A percentile compares a stretch with the other conserved stretches of the same genome.
Conservation (phyloP, 23 tunicate genomes). For the Aplidium turbinatum region DNA sequence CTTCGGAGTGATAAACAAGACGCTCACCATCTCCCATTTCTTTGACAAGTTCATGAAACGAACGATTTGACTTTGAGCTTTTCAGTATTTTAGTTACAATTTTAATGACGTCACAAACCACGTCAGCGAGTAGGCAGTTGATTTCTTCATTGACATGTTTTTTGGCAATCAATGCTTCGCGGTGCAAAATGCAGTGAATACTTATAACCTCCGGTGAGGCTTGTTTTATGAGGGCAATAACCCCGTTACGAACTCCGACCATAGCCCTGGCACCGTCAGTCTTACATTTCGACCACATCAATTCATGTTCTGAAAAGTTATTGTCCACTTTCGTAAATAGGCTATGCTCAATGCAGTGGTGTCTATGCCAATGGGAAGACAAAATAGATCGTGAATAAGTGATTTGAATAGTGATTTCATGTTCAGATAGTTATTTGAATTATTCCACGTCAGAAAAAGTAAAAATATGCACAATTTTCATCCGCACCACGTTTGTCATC, state of each 20-base stretch:
- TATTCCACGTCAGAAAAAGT: no score
- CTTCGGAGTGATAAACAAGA: constrained; percentile 69
- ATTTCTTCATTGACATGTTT: constrained; percentile 57
- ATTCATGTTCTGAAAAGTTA: constrained; percentile 38
- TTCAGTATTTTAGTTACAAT: constrained; percentile 45
- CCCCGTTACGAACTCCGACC: constrained; percentile 32
- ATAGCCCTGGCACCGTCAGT: constrained; percentile 53
- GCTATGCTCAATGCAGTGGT: constrained; percentile 49
- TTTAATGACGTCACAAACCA: constrained; percentile 51
- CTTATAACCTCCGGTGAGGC: constrained; percentile 36
- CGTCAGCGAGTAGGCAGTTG: constrained; percentile 57
- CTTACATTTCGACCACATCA: constrained; percentile 50
- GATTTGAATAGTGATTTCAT: no score
- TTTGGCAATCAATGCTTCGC: constrained; percentile 61
- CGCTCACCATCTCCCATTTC: constrained; percentile 63
- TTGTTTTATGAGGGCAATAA: constrained; percentile 46
- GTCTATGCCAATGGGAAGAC: constrained; percentile 50
- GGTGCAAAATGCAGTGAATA: constrained; percentile 29
- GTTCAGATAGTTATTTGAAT: no score
- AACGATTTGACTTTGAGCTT: constrained; percentile 50
- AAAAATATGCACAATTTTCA: no score
- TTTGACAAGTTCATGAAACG: constrained; percentile 69
- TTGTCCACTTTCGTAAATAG: constrained; percentile 58
- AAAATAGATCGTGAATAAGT: constrained; percentile 43
- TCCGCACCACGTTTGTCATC: no score